Conservation (phyloP, 2,113 vertebrate species). For the Tragulus kanchil region DNA sequence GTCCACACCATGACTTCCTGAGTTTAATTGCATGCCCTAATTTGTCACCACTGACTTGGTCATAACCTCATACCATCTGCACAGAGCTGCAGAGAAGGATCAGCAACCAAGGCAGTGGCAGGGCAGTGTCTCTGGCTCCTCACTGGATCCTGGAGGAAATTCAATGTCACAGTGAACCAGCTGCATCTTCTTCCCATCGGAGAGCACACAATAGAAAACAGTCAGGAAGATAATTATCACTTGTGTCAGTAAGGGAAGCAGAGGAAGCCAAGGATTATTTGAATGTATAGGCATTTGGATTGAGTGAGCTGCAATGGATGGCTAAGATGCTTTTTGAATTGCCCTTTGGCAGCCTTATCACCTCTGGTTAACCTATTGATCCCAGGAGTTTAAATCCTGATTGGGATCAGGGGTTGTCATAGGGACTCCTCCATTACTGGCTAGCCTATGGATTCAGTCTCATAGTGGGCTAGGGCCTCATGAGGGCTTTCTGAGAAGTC, state of each 20-base stretch:
- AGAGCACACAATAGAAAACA: neutral
- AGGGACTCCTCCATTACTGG: neutral
- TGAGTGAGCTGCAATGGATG: neutral
- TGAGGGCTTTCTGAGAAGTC: neutral
- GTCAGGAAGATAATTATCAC: neutral
- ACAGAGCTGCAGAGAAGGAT: conserved; percentile 30
- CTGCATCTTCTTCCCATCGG: neutral
- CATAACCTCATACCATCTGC: conserved; percentile 67
- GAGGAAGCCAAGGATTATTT: neutral
- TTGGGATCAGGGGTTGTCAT: neutral
- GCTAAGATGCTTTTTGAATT: neutral
- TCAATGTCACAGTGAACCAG: neutral
- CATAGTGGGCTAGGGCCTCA: neutral
- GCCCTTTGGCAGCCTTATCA: neutral
- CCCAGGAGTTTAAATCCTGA: neutral
- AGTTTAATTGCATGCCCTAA: conserved; percentile 58
- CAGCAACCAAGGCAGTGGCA: neutral
- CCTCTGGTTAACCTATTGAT: neutral
- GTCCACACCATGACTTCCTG: conserved; percentile 45
- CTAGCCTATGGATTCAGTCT: neutral
- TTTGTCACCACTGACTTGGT: conserved; percentile 64
- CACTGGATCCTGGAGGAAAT: neutral
- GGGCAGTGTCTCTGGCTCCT: neutral
- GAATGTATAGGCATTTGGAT: neutral
- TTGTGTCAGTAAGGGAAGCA: neutral